Base-by-base conservation (phyloP, 2,113 vertebrate genomes). In the Scatophagus argus region DNA sequence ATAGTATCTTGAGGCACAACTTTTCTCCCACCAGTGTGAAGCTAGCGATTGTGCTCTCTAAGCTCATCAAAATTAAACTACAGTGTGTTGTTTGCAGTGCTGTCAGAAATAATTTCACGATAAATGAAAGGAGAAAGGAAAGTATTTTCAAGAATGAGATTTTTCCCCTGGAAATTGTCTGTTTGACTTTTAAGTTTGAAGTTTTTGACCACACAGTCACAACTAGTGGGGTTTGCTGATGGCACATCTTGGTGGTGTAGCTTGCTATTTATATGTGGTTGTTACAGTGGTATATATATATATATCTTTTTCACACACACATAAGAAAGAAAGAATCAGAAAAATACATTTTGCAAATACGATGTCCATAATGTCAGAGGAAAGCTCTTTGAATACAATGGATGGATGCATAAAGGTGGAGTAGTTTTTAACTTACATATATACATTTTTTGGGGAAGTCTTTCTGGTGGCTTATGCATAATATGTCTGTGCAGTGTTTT, bases 111-210 rank as follows among this genome's bases (percentile, higher is more conserved):
- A 34, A 86, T 79, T 80, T 78, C 21, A 59, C 51, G 38, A 70
- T 63, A 69, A 86, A 87, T 84, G 41, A 75, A 85, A 75, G 31
- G 65, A 70, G 32, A 69, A 70, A 73, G 29, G 54, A 84, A 70
- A 77, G 76, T 36, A 72, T 79, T 76, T 77, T 69, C 69, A 86
- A 76, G 38, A 67, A 73, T 65, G 46, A 71, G 47, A 62, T 66
- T 82, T 67, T 41, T n/a, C 38, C 55, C 31, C 47, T 68, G 4
- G 79, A 77, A 82, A 75, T 29, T 17, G 41, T 75, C 29, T 56
- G 64, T 79, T 62, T 1, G 13, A 38, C 14, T 78, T n/a, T 58
- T 7, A 55, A 86, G 27, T 64, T 74, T n/a, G 31, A 38, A 51
- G 67, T 68, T 70, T 36, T 44, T 63, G 46, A 59, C 43, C 41